A percentile compares a stretch with the other conserved stretches of the same genome.
Conservation (phyloP, 2,797 vertebrate species). For the Arrhamphus sclerolepis region DNA sequence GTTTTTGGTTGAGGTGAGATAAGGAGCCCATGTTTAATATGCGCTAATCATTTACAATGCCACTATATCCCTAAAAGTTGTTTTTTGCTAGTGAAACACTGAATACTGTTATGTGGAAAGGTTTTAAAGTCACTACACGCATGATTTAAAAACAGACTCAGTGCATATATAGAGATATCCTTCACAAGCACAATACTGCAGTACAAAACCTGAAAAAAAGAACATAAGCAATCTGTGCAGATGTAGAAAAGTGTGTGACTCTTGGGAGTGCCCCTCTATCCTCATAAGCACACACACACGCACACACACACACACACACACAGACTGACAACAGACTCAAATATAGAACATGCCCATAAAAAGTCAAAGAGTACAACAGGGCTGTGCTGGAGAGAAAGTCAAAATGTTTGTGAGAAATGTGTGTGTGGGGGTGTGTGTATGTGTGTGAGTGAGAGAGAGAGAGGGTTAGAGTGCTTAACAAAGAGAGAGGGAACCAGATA, state of each 20-base stretch:
- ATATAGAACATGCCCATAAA: constrained; percentile 99
- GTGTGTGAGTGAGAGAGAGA: constrained; percentile 12
- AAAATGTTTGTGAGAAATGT: constrained; percentile 63
- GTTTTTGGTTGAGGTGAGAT: too few species aligned
- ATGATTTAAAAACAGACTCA: constrained; percentile 24
- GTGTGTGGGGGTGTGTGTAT: constrained; percentile 67
- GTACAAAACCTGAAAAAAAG: too few species aligned
- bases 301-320: constrained; percentile 23
- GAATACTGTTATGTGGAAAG: not conserved
- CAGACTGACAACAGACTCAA: constrained; percentile 79
- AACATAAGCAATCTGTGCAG: not conserved
- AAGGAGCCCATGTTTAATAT: too few species aligned
- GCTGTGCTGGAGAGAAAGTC: constrained; percentile 63
- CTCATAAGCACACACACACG: not conserved
- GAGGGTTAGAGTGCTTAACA: constrained; percentile 21
- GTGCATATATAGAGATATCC: not conserved
- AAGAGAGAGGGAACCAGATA: constrained; percentile 30
- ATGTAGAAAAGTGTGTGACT: constrained; percentile 40
- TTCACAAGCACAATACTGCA: constrained; percentile 5
- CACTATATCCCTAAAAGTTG: not conserved
- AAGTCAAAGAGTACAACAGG: constrained; percentile 89
- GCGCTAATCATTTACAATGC: too few species aligned
- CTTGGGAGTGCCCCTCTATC: constrained; percentile 10
- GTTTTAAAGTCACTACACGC: not conserved
- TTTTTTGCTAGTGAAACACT: not conserved